Evolutionary conservation across 1,140 invertebrate genomes (phyloP), one percentile per base, ranked within the genome.

Genomic region (Drosophila hydei): DNA sequence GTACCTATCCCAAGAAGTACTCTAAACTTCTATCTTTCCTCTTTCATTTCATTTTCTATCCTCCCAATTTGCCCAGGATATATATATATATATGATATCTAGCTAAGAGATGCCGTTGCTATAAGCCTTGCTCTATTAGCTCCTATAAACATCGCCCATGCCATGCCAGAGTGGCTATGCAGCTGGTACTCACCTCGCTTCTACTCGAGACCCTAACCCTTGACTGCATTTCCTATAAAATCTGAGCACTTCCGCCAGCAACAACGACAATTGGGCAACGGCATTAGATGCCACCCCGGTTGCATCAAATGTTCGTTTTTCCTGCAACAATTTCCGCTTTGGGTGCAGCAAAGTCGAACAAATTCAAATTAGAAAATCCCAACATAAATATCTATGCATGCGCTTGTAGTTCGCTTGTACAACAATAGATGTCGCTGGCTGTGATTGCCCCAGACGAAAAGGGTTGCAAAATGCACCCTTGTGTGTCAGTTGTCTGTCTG

Each of bases 301-400:
- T 84, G 77, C 80, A 87, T 70, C 50, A 54, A 72, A 72, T 70
- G 80, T 67, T 70, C 33, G 58, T 42, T 87, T 75, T 87, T 87
- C 77, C 83, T 87, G 81, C 81, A 88, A 88, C 81, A 87, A 87
- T 87, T 87, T 87, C 81, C 81, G 81, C 83, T 81, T 80, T 70
- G 80, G 74, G 77, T 85, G 67, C 77, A 76, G 58, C 72, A 63
- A 77, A 80, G 65, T 75, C 68, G 62, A 80, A 83, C 84, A 88
- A 88, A 88, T 88, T 88, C 83, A 88, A 88, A 88, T 88, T 88
- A 88, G 83, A 88, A 88, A 88, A 88, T 88, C 78, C 65, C 58
- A 79, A 67, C 83, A 88, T 88, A 87, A 88, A 88, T 88, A 78
- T 78, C 83, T 88, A 78, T 76, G 78, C 84, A 88, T 78, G 85